phyloP scores from a whole-genome alignment of 2,797 vertebrate species.

The Malacoraja senta region DNA sequence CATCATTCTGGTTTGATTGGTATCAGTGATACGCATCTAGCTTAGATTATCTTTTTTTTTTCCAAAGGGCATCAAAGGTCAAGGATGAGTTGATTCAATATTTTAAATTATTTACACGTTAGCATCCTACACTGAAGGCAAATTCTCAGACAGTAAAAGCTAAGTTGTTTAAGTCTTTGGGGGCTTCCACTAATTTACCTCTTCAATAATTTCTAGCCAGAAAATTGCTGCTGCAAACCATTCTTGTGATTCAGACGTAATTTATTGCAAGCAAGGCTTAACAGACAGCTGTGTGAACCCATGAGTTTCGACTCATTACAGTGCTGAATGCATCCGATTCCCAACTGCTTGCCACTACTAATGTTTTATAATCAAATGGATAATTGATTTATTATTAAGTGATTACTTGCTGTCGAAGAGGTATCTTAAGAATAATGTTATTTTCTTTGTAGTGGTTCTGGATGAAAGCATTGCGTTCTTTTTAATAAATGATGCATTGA shows the following conservation, averaged over 20 bases:
- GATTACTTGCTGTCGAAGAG: slow-evolving; percentile 36
- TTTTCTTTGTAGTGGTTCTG: not conserved
- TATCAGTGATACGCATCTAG: not conserved
- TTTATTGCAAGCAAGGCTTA: slow-evolving; percentile 48
- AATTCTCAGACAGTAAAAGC: slow-evolving; percentile 43
- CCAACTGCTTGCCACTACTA: slow-evolving; percentile 47
- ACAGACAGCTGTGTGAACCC: slow-evolving; percentile 48
- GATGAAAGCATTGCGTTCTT: not conserved
- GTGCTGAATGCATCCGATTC: slow-evolving; percentile 33
- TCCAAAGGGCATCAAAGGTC: not conserved
- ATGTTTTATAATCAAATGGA: slow-evolving; percentile 52
- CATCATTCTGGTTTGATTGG: not conserved
- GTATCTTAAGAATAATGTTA: slow-evolving; percentile 41
- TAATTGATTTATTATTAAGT: slow-evolving; percentile 50
- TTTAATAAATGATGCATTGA: not conserved
- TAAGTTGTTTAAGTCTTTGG: slow-evolving; percentile 52
- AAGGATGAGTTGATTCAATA: slow-evolving; percentile 42
- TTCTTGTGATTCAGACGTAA: slow-evolving; percentile 50
- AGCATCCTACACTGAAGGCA: slow-evolving; percentile 44
- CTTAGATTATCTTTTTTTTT: not conserved
- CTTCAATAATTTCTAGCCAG: slow-evolving; percentile 55
- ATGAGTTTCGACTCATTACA: slow-evolving; percentile 51
- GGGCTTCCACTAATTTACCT: slow-evolving; percentile 52
- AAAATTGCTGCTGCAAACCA: slow-evolving; percentile 50
- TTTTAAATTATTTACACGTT: slow-evolving; percentile 50